Conservation (phyloP, 2,888 invertebrate species). For the Microdon myrmicae region DNA sequence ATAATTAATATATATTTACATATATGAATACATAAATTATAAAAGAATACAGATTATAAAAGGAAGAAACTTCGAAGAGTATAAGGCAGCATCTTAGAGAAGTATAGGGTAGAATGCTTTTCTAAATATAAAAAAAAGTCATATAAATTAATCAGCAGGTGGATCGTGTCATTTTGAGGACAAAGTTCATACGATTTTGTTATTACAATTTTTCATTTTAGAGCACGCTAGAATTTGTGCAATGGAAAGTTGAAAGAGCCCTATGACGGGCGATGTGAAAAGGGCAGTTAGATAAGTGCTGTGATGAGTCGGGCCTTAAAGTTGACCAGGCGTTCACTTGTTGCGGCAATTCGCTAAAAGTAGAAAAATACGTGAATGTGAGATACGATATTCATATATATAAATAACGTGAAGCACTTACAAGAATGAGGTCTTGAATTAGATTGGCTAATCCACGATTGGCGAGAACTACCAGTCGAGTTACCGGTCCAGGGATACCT, state of each 20-base stretch:
- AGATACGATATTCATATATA: neutral
- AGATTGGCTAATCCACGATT: conserved; percentile 88
- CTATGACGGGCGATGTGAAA: conserved; percentile 1
- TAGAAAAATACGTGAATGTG: conserved; percentile 52
- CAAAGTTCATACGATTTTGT: too few relatives aligned
- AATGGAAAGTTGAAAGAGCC: conserved; percentile 26
- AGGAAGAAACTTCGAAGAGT: too few relatives aligned
- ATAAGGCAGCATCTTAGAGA: too few relatives aligned
- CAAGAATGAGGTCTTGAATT: conserved; percentile 87
- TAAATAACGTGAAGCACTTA: conserved; percentile 65
- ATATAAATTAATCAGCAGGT: too few relatives aligned
- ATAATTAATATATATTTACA: too few relatives aligned
- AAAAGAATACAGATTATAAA: too few relatives aligned
- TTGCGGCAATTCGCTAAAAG: conserved; percentile 82
- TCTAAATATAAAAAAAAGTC: too few relatives aligned
- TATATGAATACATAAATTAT: too few relatives aligned
- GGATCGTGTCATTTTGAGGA: too few relatives aligned
- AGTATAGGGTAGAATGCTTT: too few relatives aligned
- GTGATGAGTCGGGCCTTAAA: conserved; percentile 92
- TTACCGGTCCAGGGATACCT: conserved; percentile 88
- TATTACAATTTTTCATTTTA: neutral
- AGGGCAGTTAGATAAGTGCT: conserved; percentile 80
- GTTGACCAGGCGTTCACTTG: conserved; percentile 91
- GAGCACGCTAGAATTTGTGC: conserved; percentile 21
- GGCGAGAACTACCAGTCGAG: conserved; percentile 85